Conservation (phyloP, 2,113 vertebrate genomes). For the Brienomyrus brachyistius region DNA sequence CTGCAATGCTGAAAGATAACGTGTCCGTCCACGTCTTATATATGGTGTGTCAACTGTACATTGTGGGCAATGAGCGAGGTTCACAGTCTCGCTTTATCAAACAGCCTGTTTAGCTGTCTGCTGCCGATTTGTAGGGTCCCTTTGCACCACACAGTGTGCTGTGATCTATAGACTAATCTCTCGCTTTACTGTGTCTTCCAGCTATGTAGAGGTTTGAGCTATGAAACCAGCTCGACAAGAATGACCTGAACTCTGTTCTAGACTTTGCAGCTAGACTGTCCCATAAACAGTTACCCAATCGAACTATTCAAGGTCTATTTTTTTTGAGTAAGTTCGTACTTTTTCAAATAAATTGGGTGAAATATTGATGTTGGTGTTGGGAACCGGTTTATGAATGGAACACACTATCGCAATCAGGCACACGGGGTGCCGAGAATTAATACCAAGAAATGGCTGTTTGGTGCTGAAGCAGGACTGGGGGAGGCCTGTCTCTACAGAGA, state of each 20-base stretch:
- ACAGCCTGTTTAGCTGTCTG: constrained; percentile 8
- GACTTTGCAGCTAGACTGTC: background rate
- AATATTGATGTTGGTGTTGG: background rate
- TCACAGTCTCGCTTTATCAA: constrained; percentile 10
- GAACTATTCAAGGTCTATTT: background rate
- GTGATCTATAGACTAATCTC: constrained; percentile 12
- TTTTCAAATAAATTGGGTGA: background rate
- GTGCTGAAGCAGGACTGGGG: background rate
- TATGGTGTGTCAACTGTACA: constrained; percentile 5
- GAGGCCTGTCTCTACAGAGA: background rate
- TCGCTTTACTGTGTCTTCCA: background rate
- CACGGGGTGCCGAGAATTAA: background rate
- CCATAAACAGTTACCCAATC: background rate
- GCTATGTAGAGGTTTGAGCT: background rate
- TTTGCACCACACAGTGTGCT: background rate
- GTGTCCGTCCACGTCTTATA: background rate
- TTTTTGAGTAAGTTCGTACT: background rate
- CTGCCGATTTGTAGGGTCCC: background rate
- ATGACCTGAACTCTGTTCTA: background rate
- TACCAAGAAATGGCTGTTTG: background rate
- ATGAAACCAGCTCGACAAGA: background rate
- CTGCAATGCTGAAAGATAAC: constrained; percentile 13
- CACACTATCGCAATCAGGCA: background rate
- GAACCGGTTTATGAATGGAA: background rate
- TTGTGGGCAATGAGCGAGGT: background rate